Base-by-base conservation (phyloP, 2,113 vertebrate species). In the Tupaia chinensis region DNA sequence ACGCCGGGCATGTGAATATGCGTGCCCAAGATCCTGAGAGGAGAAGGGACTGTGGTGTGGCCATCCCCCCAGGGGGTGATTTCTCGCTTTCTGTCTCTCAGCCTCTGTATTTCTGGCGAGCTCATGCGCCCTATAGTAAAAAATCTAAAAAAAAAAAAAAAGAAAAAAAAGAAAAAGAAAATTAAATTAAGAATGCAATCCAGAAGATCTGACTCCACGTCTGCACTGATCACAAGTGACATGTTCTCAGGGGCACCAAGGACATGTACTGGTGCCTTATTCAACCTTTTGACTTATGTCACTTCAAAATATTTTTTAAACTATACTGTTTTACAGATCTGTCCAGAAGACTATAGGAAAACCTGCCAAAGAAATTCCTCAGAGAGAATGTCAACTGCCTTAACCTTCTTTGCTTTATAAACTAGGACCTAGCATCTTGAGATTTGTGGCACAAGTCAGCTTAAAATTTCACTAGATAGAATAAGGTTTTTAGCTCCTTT, bases 341-440 rank as follows among this genome's bases (percentile, higher is more conserved):
- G 61, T 92, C 84, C 93, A 96, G 80, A 95, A 94, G 80, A 92
- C 80, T 88, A 95, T 77, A 96, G 78, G 96, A 97, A 98, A 98
- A 98, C 90, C 93, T 1, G 98, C 97, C 97, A 97, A 96, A 88
- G 91, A 98, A 95, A 97, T 98, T 77, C 97, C 98, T 98, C 92
- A 95, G 89, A 96, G 96, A 97, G 96, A 98, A 93, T 98, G 97
- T 98, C 98, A 98, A 98, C 88, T 74, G 98, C 97, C 73, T 97
- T 7, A 91, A 96, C 93, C 98, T 22, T 96, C 84, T 97, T 96
- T 98, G 88, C 92, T 97, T 97, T 97, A 98, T 66, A 98, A 97
- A 96, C 98, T 85, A 97, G 80, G 77, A 95, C 78, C 63, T 74
- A 94, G 65, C 66, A 89, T 86, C 80, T 92, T 79, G 87, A 97